phyloP scores from a whole-genome alignment of 2,888 invertebrate species.

The Dorcus parallelipipedus region DNA sequence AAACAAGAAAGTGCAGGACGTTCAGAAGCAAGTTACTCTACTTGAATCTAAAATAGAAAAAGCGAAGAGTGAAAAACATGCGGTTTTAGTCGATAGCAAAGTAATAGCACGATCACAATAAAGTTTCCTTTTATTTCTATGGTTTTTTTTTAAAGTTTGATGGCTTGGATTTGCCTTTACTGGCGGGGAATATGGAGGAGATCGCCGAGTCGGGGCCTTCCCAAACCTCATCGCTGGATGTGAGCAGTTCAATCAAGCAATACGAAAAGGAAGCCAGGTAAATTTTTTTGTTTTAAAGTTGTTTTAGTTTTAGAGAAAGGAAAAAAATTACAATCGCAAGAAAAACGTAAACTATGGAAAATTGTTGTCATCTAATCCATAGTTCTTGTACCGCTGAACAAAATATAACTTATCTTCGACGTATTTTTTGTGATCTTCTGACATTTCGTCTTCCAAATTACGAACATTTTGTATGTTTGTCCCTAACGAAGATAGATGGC shows the following conservation, averaged over 20 bases:
- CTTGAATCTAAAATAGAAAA: conserved; percentile 88
- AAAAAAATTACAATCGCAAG: too few relatives aligned
- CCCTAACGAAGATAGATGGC: too few relatives aligned
- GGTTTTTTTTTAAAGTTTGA: conserved; percentile 67
- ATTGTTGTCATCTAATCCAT: too few relatives aligned
- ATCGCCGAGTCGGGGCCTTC: conserved; percentile 64
- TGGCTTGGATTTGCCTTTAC: conserved; percentile 87
- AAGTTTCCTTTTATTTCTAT: neutral
- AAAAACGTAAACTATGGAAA: too few relatives aligned
- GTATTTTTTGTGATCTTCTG: too few relatives aligned
- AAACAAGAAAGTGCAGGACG: conserved; percentile 83
- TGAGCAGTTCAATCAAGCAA: conserved; percentile 59
- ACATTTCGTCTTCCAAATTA: too few relatives aligned
- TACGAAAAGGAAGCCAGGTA: conserved; percentile 67
- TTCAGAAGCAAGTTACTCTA: conserved; percentile 79
- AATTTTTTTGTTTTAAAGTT: neutral
- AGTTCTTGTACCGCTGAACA: too few relatives aligned
- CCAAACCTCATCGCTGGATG: conserved; percentile 49
- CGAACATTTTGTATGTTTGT: too few relatives aligned
- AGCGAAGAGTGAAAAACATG: conserved; percentile 86
- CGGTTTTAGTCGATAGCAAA: conserved; percentile 91
- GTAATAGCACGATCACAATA: conserved; percentile 47
- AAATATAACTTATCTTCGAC: too few relatives aligned
- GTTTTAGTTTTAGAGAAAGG: too few relatives aligned
- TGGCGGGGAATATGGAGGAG: conserved; percentile 88